Evolutionary conservation across 2,113 vertebrate species (phyloP).

Genomic region (Pampusana beccarii): DNA sequence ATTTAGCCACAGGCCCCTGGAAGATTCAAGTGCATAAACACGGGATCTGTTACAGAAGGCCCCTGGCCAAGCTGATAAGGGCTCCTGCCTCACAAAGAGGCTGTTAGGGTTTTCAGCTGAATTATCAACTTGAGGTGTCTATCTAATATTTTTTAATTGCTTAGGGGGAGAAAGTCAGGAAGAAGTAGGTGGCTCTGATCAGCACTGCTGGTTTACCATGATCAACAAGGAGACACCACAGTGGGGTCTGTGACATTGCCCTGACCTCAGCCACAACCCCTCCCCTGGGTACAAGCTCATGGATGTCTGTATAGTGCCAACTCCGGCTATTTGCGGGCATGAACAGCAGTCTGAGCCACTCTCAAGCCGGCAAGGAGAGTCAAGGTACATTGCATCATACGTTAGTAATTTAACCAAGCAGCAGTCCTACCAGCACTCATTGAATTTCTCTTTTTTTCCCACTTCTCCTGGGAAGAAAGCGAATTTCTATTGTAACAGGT

Average conservation of each 20-base stretch:
- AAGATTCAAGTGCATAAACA: not conserved
- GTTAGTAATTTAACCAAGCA: not conserved
- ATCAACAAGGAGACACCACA: not conserved
- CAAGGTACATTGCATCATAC: constrained; percentile 4
- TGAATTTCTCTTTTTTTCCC: not conserved
- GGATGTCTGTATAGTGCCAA: not conserved
- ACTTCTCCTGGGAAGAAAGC: not conserved
- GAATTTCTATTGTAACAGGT: not conserved
- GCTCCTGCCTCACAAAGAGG: not conserved
- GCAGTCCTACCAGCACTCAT: not conserved
- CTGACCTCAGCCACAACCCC: constrained; percentile 13
- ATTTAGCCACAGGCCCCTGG: not conserved
- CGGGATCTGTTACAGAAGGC: not conserved
- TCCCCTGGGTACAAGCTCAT: not conserved
- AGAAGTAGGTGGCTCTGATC: not conserved
- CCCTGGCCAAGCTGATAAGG: not conserved
- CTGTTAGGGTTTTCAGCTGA: not conserved
- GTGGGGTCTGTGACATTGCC: not conserved
- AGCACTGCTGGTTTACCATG: not conserved
- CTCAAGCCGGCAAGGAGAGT: not conserved
- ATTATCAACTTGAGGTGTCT: not conserved
- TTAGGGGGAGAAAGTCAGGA: not conserved
- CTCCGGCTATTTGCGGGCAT: not conserved
- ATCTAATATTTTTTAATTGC: not conserved
- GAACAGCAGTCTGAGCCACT: not conserved